Evolutionary conservation across 2,888 invertebrate species (phyloP), one percentile per base, ranked within the genome.

Genomic region (Panzeria rudis): DNA sequence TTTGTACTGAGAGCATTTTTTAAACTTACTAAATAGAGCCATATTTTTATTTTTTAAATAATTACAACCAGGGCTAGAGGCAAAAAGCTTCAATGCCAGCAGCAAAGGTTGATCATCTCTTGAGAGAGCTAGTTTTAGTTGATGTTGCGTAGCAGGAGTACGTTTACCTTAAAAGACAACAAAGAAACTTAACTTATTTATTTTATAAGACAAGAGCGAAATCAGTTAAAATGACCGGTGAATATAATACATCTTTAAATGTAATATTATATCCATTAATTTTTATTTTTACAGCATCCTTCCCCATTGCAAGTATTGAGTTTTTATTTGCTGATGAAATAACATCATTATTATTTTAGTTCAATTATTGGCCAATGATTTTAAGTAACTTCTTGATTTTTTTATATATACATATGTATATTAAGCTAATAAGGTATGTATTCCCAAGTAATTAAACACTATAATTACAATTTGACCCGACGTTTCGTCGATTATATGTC

Each of bases 11-110:
- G 13, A 32, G 1, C 8, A 9, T 32, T 44, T 41, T 4, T 75
- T 41, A n/a, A 54, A 83, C 89, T 87, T 81, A 91, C 91, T 88
- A 47, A 89, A 89, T 62, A 88, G 87, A 9, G 91, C 89, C 73
- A 93, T 86, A 79, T 91, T 92, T 82, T 91, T 92, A 29, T 89
- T 90, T 81, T 92, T 92, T n/a, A 92, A 88, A 82, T 92, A 91
- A 80, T 90, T 91, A 77, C 91, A 90, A 56, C 91, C 92, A 23
- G 92, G 92, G 66, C 92, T 91, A 54, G 91, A 91, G 20, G 92
- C 93, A 75, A 92, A 93, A 0, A 93, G 83, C 83, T 92, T 92
- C 0, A 93, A 85, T 1, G 91, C 92, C 78, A 91, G 73, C n/a
- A 91, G 66, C 69, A 92, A 75, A 0, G 93, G 93, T 79, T 92